Evolutionary conservation across 2,888 invertebrate genomes (phyloP), one percentile per base, ranked within the genome.

Genomic region (Drosophila flavopinicola): DNA sequence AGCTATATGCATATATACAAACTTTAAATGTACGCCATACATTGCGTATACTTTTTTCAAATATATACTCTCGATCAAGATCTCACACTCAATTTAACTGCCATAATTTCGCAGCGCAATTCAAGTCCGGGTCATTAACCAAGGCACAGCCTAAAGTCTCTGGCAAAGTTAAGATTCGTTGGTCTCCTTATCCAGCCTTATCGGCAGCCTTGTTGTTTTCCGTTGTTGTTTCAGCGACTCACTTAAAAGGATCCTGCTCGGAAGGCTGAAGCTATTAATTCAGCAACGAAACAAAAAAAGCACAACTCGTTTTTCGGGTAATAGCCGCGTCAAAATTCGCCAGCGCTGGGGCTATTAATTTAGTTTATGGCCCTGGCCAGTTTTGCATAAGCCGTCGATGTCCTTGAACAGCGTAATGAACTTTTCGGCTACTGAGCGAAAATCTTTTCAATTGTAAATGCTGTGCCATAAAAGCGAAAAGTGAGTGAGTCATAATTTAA

Each of bases 321-420:
- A 60, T 37, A 41, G 64, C 33, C 59, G 60, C 60, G 44, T 54
- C 56, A 67, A 72, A 76, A 48, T 67, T 56, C 53, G 35, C 13
- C 30, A 35, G 32, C 39, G 44, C 20, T 38, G 47, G 27, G 53
- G 65, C 69, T 58, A 75, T 77, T 75, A 77, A 75, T 77, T 77
- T 77, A 65, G 57, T 77, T 75, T 75, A 73, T 68, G 44, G 54
- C 48, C 30, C 17, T 54, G 35, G 52, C 51, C 51, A 69, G 75
- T 63, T 61, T 73, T 60, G 57, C 69, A 52, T 58, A 74, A 65
- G 69, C 52, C 53, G 37, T 17, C 39, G 42, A 42, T 76, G 74
- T 74, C 78, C 75, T 75, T 75, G 74, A 59, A 44, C 7, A 47
- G 61, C 49, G 44, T 74, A 77, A 75, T 77, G 74, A 75, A 69